Evolutionary conservation across 2,113 vertebrate genomes (phyloP), one percentile per base, ranked within the genome.

Genomic region (Psilopsiagon aurifrons): DNA sequence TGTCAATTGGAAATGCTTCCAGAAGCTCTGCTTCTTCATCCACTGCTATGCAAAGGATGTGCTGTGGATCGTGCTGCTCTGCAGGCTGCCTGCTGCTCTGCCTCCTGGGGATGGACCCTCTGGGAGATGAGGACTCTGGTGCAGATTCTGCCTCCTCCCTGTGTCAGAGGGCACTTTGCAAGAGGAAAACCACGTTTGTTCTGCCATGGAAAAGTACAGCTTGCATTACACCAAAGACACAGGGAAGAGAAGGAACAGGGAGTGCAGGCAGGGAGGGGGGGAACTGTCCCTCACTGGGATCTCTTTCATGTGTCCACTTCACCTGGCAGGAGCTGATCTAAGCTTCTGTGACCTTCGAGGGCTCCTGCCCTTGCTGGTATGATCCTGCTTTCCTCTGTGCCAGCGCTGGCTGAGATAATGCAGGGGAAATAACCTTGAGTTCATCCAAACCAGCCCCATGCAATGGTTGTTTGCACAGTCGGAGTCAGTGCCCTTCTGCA

Each of bases 221-320:
- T n/a, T 92, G 87, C 67, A 27, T 22, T 64, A 0, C 63, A 63
- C 39, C 93, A 93, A 96, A 90, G 95, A 90, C 93, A 64, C 23
- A 37, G 39, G 3, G 39, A 63, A 74, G 6, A 62, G 91, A 91
- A 80, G 55, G 82, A 95, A 95, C 93, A 88, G 3, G 0, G 33
- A 66, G 82, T 60, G 43, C 54, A 18, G 75, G 76, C 85, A 81
- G 73, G 68, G 55, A 81, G 46, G 18, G 73, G 63, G 22, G 79
- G 80, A 86, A 67, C 82, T 90, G 79, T 81, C 55, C 75, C 23
- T 44, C 9, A 1, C 17, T 6, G 55, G 39, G 28, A 33, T 59
- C 60, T 46, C 60, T 73, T 51, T 62, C 75, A 4, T 7, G 31
- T 44, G 54, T 59, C 73, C 47, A 24, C 74, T 86, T 67, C 80